These are phyloP conservation scores for Azemiops feae DNA, from an alignment of 2,113 vertebrate genomes.

Conservation along the genomic window DNA sequence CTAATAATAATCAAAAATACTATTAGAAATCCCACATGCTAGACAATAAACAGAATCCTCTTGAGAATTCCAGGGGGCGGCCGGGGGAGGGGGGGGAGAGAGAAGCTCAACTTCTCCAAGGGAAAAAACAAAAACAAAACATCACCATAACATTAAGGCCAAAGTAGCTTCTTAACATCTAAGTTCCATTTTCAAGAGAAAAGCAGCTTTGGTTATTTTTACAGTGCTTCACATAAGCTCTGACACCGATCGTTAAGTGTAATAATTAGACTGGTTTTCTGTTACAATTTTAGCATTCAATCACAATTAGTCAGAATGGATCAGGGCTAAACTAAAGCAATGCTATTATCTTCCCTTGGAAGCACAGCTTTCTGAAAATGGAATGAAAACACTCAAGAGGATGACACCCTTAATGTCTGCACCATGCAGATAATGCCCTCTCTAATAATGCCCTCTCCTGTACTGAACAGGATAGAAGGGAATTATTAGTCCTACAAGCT, in stretches of 20 bases:
- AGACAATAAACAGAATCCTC: not conserved
- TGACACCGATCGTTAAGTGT: slow-evolving; percentile 28
- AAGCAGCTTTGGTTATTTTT: not conserved
- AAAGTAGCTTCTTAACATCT: not conserved
- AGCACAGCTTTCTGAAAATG: not conserved
- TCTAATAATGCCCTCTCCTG: not conserved
- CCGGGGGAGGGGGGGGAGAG: no score
- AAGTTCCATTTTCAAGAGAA: slow-evolving; percentile 31
- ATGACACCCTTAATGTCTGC: not conserved
- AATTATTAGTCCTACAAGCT: not conserved
- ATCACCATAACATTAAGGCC: not conserved
- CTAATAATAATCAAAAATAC: not conserved
- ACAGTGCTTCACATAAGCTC: slow-evolving; percentile 37
- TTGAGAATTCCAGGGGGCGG: not conserved
- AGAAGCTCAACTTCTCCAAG: not conserved
- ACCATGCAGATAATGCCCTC: not conserved
- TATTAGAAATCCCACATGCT: not conserved
- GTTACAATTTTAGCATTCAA: slow-evolving; percentile 30
- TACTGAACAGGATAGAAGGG: not conserved
- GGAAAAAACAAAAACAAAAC: not conserved
- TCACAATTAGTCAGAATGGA: slow-evolving; percentile 32
- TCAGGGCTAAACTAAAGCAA: not conserved
- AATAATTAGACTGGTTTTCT: slow-evolving; percentile 44
- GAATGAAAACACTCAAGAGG: not conserved
- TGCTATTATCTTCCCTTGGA: not conserved